Evolutionary conservation across 2,113 vertebrate genomes (phyloP), one percentile per base, ranked within the genome.

Genomic region (Percopsis transmontana): DNA sequence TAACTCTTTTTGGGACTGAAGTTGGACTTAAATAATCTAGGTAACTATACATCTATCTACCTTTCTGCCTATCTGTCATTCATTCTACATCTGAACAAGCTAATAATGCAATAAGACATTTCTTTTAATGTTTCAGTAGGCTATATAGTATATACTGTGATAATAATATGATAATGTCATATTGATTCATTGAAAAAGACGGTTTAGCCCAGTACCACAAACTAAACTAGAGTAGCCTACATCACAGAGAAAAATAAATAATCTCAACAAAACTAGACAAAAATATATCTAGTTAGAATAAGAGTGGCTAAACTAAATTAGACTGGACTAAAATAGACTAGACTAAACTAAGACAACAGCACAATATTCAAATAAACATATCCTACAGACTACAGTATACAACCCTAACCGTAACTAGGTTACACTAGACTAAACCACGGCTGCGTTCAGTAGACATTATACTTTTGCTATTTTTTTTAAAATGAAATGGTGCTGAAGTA

Each of bases 1-100:
- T 33, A 33, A 33, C 27, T 33, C 61, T 68, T 68, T 55, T 79
- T 70, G 70, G 71, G 38, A 54, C 61, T 38, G 68, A 73, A 58
- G 77, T 61, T 47, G 72, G 58, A 79, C 42, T 1, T 58, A 76
- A n/a, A 52, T 48, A 38, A 42, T 41, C 79, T 88, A 68, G 66
- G 80, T 56, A 18, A 18, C 24, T 38, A 38, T 56, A 23, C 27
- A 27, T 55, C 50, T 52, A 21, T 52, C 50, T 52, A 12, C 21
- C 19, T 52, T 0, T 53, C 11, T 53, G 0, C 21, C 51, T 53
- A 2, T 55, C 51, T 53, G 0, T 45, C 42, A 10, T 2, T 13
- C 42, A 10, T 10, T 45, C 12, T 45, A 45, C 15, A 12, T 45
- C 27, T 4, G 27, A n/a, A 16, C n/a, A n/a, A 47, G 45, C n/a